Evolutionary conservation across 2,888 invertebrate genomes (phyloP).

Genomic region (Philereme vetulata): DNA sequence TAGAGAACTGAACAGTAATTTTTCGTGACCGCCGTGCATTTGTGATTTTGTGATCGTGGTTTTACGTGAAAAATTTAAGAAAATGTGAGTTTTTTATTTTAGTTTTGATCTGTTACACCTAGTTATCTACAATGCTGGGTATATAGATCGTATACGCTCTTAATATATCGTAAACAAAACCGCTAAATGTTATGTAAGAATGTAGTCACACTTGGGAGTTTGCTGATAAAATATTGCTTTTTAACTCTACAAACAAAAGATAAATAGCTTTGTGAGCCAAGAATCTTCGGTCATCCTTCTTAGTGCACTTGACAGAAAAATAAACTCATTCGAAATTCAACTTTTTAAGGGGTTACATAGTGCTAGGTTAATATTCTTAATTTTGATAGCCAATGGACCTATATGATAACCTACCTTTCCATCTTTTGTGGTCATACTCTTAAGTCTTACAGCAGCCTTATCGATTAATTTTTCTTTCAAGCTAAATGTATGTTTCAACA

Average conservation of each 20-base stretch:
- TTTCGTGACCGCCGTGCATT: neutral
- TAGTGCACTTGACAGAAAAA: neutral
- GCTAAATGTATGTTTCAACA: neutral
- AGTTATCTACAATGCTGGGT: too few relatives aligned
- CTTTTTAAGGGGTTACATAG: neutral
- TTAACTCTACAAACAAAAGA: conserved; percentile 8
- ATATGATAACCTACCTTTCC: too few relatives aligned
- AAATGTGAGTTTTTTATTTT: conserved; percentile 27
- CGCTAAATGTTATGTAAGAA: conserved; percentile 52
- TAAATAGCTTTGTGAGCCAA: neutral
- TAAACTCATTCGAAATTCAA: conserved; percentile 2
- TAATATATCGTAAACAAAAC: conserved; percentile 1
- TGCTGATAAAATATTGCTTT: conserved; percentile 14
- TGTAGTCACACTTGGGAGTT: conserved; percentile 35
- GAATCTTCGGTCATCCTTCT: neutral
- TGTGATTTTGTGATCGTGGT: neutral
- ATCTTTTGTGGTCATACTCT: too few relatives aligned
- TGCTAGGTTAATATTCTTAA: too few relatives aligned
- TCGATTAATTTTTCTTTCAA: too few relatives aligned
- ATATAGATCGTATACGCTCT: too few relatives aligned
- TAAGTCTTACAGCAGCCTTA: too few relatives aligned
- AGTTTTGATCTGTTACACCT: too few relatives aligned
- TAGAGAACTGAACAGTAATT: too few relatives aligned
- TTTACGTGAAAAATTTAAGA: conserved; percentile 16
- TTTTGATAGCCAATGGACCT: too few relatives aligned